phyloP scores from a whole-genome alignment of 2,113 vertebrate genomes.

The Thryonomys swinderianus region DNA sequence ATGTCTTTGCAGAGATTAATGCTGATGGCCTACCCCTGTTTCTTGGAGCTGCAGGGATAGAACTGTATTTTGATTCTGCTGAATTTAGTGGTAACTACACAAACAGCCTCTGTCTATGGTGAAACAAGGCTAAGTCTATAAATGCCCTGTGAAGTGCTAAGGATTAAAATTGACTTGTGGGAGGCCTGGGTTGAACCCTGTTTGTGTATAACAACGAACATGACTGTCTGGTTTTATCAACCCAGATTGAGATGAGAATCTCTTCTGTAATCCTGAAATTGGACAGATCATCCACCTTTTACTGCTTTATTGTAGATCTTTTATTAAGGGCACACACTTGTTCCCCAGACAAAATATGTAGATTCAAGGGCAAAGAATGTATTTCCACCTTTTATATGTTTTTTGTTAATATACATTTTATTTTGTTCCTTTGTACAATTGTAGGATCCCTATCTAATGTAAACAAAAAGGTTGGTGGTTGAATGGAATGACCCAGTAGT shows the following conservation, averaged over 20 bases:
- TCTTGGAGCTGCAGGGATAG: neutral
- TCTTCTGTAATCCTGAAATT: slow-evolving; percentile 11
- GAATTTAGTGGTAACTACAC: neutral
- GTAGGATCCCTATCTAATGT: neutral
- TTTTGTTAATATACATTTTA: neutral
- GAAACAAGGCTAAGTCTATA: neutral
- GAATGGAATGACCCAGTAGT: neutral
- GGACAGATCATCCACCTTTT: neutral
- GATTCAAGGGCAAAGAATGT: neutral
- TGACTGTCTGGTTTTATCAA: neutral
- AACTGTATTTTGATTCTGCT: slow-evolving; percentile 33
- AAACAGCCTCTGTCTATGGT: neutral
- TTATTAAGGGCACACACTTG: neutral
- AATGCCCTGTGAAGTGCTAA: neutral
- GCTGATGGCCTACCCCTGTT: neutral
- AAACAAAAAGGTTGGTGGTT: neutral
- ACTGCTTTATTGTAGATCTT: neutral
- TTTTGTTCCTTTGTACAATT: neutral
- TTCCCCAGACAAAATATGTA: neutral
- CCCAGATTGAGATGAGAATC: neutral
- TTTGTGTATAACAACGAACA: neutral
- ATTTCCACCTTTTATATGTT: neutral
- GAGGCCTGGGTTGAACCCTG: neutral
- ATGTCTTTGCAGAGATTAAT: slow-evolving; percentile 3
- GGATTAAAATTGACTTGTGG: neutral